A percentile compares a stretch with the other conserved stretches of the same genome.
Conservation (phyloP, 2,797 vertebrate genomes). For the Borostomias antarcticus region DNA sequence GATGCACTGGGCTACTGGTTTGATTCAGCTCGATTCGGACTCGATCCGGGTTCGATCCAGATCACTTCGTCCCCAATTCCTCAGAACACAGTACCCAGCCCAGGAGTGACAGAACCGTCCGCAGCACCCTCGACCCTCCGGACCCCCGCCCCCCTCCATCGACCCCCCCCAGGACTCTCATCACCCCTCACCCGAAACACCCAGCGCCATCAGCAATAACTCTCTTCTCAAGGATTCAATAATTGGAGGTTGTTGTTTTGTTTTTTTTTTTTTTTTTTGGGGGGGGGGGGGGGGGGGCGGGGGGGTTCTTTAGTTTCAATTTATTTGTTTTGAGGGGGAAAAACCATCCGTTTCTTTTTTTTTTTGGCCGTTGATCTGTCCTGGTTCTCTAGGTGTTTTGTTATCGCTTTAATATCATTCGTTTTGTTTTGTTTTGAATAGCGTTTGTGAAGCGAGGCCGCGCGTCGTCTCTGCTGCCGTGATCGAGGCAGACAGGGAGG, state of each 20-base stretch:
- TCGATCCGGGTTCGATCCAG: no score
- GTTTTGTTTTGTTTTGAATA: conserved; percentile 26
- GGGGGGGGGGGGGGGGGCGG: no score
- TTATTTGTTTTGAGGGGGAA: conserved; percentile 59
- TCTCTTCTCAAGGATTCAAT: conserved; percentile 81
- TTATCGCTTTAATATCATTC: neutral
- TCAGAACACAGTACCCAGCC: conserved; percentile 74
- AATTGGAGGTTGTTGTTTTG: conserved; percentile 73
- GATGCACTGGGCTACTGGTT: conserved; percentile 38
- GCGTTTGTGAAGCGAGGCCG: conserved; percentile 67
- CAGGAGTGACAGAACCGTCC: conserved; percentile 57
- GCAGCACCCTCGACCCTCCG: conserved; percentile 32
- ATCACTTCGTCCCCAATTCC: conserved; percentile 66
- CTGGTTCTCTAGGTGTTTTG: conserved; percentile 63
- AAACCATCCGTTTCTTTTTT: neutral
- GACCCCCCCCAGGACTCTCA: conserved; percentile 19
- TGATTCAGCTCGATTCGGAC: conserved; percentile 63
- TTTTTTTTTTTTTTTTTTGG: conserved; percentile 53
- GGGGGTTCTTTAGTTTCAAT: no score
- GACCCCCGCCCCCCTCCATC: conserved; percentile 28
- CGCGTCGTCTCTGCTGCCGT: conserved; percentile 39
- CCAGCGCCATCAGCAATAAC: conserved; percentile 81
- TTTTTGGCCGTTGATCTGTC: conserved; percentile 52
- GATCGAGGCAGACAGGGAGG: conserved; percentile 41
- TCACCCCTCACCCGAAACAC: conserved; percentile 27